Percentiles rank a stretch among this genome's conserved stretches.
Conservation (phyloP, 2,113 vertebrate species). For the Amblyornis subalaris region DNA sequence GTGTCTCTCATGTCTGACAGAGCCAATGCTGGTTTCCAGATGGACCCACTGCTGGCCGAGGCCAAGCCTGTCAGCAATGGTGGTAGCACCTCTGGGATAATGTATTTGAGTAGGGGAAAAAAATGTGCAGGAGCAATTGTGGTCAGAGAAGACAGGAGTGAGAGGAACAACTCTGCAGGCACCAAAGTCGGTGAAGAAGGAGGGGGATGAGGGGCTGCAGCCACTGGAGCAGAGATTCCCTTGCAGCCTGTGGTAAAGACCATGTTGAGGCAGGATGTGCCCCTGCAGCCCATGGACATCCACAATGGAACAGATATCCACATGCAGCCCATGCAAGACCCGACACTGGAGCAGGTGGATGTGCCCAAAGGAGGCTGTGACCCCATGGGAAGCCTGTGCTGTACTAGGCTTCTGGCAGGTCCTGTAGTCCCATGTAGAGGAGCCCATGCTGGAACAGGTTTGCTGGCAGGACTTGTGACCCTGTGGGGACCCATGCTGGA, state of each 20-base stretch:
- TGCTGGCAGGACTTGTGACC: neutral
- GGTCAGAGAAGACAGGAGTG: neutral
- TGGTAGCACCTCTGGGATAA: neutral
- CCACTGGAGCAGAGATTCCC: neutral
- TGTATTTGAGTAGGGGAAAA: neutral
- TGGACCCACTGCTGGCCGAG: neutral
- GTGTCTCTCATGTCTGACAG: neutral
- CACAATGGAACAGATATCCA: neutral
- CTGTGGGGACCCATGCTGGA: neutral
- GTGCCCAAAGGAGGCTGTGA: neutral
- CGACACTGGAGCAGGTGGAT: neutral
- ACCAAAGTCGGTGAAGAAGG: neutral
- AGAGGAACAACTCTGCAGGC: neutral
- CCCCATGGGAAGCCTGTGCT: neutral
- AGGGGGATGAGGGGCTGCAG: neutral
- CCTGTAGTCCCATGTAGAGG: neutral
- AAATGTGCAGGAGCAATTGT: neutral
- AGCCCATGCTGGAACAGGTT: neutral
- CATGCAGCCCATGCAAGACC: fast-evolving
- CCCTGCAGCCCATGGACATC: neutral
- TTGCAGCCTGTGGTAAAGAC: no score
- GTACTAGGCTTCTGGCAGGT: neutral
- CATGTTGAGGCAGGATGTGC: no score
- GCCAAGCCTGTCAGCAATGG: neutral
- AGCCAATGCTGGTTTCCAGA: neutral